A percentile compares a stretch with the other conserved stretches of the same genome.
phyloP scores from a whole-genome alignment of 2,113 vertebrate species.

The Perca schrenkii region DNA sequence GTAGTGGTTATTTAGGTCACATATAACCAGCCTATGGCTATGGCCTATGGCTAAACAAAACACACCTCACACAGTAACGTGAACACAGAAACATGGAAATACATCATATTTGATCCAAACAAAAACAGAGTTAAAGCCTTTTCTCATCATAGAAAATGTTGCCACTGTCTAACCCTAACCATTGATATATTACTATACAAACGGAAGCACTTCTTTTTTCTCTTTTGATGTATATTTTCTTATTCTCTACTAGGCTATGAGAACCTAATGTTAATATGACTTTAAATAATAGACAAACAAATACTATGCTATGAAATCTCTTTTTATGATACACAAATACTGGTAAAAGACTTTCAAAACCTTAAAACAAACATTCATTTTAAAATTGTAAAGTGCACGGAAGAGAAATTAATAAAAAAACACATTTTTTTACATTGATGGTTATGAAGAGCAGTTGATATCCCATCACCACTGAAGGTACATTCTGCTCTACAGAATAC shows the following conservation, averaged over 20 bases:
- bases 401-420: constrained; percentile 19
- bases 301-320: constrained; percentile 27
- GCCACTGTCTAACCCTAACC: constrained; percentile 1
- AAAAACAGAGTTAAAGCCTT: constrained; percentile 35
- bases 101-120: constrained; percentile 1
- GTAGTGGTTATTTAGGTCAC: constrained; percentile 25
- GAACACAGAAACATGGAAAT: constrained; percentile 31
- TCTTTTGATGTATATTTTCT: constrained; percentile 20
- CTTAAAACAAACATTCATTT: constrained; percentile 23
- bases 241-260: constrained; percentile 14
- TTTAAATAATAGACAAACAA: constrained; percentile 33
- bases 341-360: constrained; percentile 13
- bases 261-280: constrained; percentile 23
- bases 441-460: constrained; percentile 34
- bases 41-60: constrained; percentile 18
- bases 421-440: constrained; percentile 40
- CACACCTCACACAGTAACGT: constrained; percentile 11
- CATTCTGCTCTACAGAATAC: background rate
- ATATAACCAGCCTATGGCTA: too few relatives aligned
- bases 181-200: constrained; percentile 15
- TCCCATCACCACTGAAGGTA: constrained; percentile 54
- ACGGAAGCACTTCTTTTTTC: constrained; percentile 19
- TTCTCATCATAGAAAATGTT: constrained; percentile 55
- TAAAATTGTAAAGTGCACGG: constrained; percentile 47
- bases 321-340: constrained; percentile 41